These are phyloP conservation scores for Mimachlamys varia DNA, from an alignment of 2,888 invertebrate genomes.

Conservation along the genomic window DNA sequence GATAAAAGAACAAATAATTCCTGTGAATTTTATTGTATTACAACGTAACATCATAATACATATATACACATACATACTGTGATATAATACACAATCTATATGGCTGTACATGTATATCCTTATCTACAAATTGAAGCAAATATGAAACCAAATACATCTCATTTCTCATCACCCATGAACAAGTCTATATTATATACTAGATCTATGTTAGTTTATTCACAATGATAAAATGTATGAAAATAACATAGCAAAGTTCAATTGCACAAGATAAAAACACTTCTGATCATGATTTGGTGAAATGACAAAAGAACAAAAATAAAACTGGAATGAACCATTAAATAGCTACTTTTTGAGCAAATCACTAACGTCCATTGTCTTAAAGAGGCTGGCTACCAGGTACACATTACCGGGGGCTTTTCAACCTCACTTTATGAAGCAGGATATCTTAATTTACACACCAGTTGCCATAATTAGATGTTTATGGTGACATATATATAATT, in stretches of 20 bases:
- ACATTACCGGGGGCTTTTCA: neutral
- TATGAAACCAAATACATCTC: conserved; percentile 19
- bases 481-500: too few relatives aligned
- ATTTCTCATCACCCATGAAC: neutral
- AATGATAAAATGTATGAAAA: conserved; percentile 6
- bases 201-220: neutral
- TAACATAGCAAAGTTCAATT: neutral
- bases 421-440: too few relatives aligned
- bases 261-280: conserved; percentile 29
- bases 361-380: neutral
- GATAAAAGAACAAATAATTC: neutral
- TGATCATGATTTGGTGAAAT: neutral
- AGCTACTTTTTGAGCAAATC: conserved; percentile 23
- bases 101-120: neutral
- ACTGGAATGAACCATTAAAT: neutral
- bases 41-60: conserved; percentile 36
- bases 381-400: neutral
- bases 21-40: conserved; percentile 28
- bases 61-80: neutral
- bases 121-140: conserved; percentile 26
- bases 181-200: neutral
- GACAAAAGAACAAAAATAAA: neutral
- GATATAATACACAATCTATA: conserved; percentile 12
- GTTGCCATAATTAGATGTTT: too few relatives aligned
- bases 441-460: too few relatives aligned